Percentiles rank a stretch among this genome's conserved stretches.
Evolutionary conservation across 2,797 vertebrate species (phyloP).

Genomic region (Tragopan temminckii): DNA sequence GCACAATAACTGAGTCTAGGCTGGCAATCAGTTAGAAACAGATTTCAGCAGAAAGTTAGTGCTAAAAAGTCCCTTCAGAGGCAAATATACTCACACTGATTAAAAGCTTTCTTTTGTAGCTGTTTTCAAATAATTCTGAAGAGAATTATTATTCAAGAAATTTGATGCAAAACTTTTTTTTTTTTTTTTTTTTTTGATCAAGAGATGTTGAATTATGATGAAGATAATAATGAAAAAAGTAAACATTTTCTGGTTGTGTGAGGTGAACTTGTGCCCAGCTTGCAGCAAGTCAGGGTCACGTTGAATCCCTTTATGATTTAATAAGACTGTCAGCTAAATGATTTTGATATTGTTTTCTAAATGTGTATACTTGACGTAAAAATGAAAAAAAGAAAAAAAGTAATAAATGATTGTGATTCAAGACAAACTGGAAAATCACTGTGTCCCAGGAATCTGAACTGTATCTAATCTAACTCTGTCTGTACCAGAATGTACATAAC

Average conservation of each 20-base stretch:
- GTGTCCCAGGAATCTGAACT: background rate
- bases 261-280: background rate
- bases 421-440: background rate
- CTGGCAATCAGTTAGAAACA: slow-evolving; percentile 7
- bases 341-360: background rate
- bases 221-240: background rate
- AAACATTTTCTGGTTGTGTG: background rate
- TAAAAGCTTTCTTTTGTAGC: background rate
- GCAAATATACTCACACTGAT: background rate
- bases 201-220: background rate
- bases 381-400: background rate
- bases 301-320: background rate
- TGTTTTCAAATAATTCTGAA: background rate
- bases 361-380: background rate
- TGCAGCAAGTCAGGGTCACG: background rate
- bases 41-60: slow-evolving; percentile 35
- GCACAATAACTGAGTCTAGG: background rate
- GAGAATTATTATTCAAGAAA: background rate
- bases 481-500: background rate
- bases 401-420: accelerated
- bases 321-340: background rate
- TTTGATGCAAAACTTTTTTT: background rate
- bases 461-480: background rate
- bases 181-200: background rate
- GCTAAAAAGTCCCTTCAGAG: slow-evolving; percentile 15